Evolutionary conservation across 2,888 invertebrate species (phyloP).

Genomic region (Hydraecia micacea): DNA sequence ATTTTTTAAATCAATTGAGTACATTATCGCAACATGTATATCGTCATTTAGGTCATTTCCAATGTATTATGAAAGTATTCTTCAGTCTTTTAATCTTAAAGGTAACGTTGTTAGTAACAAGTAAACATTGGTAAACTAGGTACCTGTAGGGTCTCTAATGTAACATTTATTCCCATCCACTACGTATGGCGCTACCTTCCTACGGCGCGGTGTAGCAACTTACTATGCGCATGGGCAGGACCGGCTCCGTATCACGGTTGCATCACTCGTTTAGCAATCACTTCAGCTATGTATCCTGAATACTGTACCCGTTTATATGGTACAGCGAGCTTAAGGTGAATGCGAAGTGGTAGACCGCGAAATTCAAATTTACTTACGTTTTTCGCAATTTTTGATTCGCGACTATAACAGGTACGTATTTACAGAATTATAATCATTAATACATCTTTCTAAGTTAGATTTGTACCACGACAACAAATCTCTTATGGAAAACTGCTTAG

Average conservation of each 20-base stretch:
- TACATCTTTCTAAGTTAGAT: too few relatives aligned
- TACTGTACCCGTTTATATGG: background rate
- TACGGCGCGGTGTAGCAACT: conserved; percentile 40
- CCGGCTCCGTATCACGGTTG: conserved; percentile 14
- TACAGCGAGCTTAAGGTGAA: too few relatives aligned
- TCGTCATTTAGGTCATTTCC: conserved; percentile 5
- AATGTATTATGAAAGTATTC: conserved; percentile 17
- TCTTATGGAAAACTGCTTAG: too few relatives aligned
- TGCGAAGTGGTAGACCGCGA: too few relatives aligned
- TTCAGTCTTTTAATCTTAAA: background rate
- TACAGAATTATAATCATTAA: too few relatives aligned
- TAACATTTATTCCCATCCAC: conserved; percentile 4
- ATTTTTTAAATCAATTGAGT: conserved; percentile 5
- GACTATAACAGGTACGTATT: too few relatives aligned
- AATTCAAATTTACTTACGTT: too few relatives aligned
- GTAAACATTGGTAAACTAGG: too few relatives aligned
- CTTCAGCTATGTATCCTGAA: background rate
- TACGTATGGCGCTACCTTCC: conserved; percentile 9
- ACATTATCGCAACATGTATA: conserved; percentile 10
- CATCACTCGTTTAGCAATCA: conserved; percentile 30
- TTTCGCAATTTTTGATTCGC: too few relatives aligned
- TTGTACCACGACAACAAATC: too few relatives aligned
- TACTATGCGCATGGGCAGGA: conserved; percentile 14
- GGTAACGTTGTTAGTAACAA: background rate
- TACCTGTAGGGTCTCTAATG: conserved; percentile 24